phyloP scores from a whole-genome alignment of 2,888 invertebrate genomes.

The Parthenolecanium corni region DNA sequence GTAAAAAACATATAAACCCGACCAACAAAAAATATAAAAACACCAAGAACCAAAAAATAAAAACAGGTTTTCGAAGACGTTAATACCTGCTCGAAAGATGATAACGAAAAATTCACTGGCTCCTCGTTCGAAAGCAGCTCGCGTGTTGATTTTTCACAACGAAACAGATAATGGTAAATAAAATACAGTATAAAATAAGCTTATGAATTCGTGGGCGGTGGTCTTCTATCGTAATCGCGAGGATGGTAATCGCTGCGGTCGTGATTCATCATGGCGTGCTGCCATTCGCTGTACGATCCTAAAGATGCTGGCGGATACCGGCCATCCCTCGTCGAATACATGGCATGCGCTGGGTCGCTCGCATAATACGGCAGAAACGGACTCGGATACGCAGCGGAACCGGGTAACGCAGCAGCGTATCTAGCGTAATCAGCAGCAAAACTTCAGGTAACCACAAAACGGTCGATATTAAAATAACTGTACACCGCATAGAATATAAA shows the following conservation, averaged over 20 bases:
- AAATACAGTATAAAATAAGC: neutral
- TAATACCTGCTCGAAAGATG: no score
- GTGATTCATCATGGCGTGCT: conserved; percentile 20
- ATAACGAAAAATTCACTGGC: no score
- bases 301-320: conserved; percentile 7
- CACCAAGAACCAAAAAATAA: no score
- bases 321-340: conserved; percentile 8
- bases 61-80: no score
- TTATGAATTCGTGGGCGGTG: conserved; percentile 19
- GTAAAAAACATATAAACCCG: no score
- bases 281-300: conserved; percentile 1
- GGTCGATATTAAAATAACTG: no score
- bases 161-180: no score
- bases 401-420: neutral
- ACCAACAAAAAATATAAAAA: no score
- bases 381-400: neutral
- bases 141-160: no score
- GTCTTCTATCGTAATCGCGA: conserved; percentile 12
- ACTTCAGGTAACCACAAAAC: no score
- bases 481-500: no score
- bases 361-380: neutral
- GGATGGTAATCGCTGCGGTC: conserved; percentile 14
- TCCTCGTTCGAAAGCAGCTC: no score
- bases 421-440: neutral
- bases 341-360: neutral